Evolutionary conservation across 2,888 invertebrate genomes (phyloP), one percentile per base, ranked within the genome.

Genomic region (Orchestes rusci): DNA sequence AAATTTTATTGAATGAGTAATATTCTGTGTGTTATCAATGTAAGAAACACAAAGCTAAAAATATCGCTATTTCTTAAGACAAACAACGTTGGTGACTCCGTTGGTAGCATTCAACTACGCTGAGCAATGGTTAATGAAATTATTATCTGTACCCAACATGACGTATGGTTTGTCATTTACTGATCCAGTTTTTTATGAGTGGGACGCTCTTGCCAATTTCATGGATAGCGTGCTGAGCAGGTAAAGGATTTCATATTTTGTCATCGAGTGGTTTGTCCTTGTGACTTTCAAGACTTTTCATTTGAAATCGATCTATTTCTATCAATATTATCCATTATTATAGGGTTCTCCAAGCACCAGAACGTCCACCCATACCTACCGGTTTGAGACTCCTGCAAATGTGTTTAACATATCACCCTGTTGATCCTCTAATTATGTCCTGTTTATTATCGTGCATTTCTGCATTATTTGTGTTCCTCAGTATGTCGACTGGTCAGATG

Each of bases 371-470:
- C 43, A 83, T 86, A 10, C 73, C 80, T 39, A 76, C 80, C 17
- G 92, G 92, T 0, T 70, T 92, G 45, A 76, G 78, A 48, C 71
- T 94, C 39, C 71, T 94, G 44, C 83, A 86, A 65, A 73, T 84
- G 55, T 90, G 90, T 62, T 73, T 93, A 42, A 74, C 76, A 19
- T 78, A 83, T 60, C 75, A 82, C 45, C 87, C 88, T 0, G 75
- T 73, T 42, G 86, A 92, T 69, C 87, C 93, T 1, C 72, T 88
- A 50, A 76, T 92, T 39, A 71, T 88, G 16, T 93, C 93, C 1
- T 79, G 85, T 37, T 68, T 91, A 43, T 71, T 95, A n/a, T 93
- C 93, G 0, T 89, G 91, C 68, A 84, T 94, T 53, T 94, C 93
- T 2, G 88, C 92, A 0, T 74, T 94, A 2, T 92, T 93, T 65